A percentile compares a stretch with the other conserved stretches of the same genome.
These are phyloP conservation scores for Craniophora ligustri DNA, from an alignment of 2,888 invertebrate genomes.

Conservation along the genomic window DNA sequence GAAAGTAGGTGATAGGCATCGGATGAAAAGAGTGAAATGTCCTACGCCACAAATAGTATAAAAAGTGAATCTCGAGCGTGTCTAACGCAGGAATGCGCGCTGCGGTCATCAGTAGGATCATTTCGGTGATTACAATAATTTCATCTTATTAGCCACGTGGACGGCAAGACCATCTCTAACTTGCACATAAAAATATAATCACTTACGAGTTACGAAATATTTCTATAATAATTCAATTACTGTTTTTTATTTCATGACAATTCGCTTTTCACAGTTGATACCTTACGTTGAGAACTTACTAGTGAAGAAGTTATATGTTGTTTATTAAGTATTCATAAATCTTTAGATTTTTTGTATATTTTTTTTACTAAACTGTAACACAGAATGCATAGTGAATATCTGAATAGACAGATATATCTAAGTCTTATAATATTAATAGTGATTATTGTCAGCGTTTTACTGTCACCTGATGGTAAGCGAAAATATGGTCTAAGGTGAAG, in stretches of 20 bases:
- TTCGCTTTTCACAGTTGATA: no score
- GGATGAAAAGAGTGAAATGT: slow-evolving; percentile 51
- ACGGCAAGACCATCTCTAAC: slow-evolving; percentile 7
- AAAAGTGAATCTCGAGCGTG: slow-evolving; percentile 65
- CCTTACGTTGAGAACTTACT: no score
- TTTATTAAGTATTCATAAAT: no score
- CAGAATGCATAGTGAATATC: no score
- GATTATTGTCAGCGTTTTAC: no score
- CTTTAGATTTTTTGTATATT: no score
- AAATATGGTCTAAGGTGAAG: no score
- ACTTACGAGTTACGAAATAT: slow-evolving; percentile 17
- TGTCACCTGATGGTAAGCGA: no score
- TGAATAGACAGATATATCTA: no score
- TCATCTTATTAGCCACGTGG: slow-evolving; percentile 57
- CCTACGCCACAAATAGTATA: slow-evolving; percentile 47
- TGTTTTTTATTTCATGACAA: not conserved
- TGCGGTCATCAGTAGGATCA: slow-evolving; percentile 65
- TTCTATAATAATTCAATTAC: slow-evolving; percentile 24
- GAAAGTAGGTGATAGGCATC: slow-evolving; percentile 40
- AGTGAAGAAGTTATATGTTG: no score
- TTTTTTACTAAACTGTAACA: no score
- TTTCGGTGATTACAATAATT: slow-evolving; percentile 74
- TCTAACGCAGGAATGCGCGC: slow-evolving; percentile 72
- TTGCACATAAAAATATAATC: slow-evolving; percentile 10
- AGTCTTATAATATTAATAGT: no score